These are phyloP conservation scores for Papilio dardanus DNA, from an alignment of 1,140 invertebrate species.

Conservation along the genomic window DNA sequence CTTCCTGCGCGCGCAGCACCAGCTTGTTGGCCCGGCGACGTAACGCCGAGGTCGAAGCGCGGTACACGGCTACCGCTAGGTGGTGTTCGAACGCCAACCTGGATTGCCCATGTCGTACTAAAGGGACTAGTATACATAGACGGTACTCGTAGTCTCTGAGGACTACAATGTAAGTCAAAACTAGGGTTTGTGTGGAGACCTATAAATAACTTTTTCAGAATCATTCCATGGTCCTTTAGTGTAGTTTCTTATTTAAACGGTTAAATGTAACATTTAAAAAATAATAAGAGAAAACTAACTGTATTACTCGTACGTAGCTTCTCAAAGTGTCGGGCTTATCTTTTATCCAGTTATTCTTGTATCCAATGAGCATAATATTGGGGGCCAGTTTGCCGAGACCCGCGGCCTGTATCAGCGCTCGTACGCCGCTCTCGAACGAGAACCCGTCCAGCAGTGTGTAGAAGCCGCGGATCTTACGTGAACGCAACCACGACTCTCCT, in stretches of 20 bases:
- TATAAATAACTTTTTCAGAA: no score
- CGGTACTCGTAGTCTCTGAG: no score
- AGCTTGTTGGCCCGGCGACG: conserved; percentile 54
- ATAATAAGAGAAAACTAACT: conserved; percentile 86
- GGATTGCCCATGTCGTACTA: no score
- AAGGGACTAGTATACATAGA: no score
- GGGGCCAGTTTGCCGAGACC: conserved; percentile 96
- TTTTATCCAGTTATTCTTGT: conserved; percentile 93
- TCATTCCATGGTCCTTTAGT: no score
- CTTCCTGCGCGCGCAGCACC: conserved; percentile 92
- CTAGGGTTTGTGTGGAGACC: no score
- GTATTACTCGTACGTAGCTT: conserved; percentile 95
- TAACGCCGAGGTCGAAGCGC: conserved; percentile 88
- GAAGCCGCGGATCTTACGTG: conserved; percentile 91
- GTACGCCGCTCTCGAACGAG: conserved; percentile 90
- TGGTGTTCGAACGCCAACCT: conserved; percentile 96
- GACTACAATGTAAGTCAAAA: no score
- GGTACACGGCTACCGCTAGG: conserved; percentile 93
- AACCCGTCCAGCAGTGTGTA: conserved; percentile 92
- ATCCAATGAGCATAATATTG: conserved; percentile 97
- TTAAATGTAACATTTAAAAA: no score
- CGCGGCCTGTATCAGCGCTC: conserved; percentile 89
- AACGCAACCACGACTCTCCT: conserved; percentile 66
- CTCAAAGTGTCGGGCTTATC: conserved; percentile 89
- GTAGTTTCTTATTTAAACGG: no score